Conservation (phyloP, 2,113 vertebrate species). For the Eulacestoma nigropectus region DNA sequence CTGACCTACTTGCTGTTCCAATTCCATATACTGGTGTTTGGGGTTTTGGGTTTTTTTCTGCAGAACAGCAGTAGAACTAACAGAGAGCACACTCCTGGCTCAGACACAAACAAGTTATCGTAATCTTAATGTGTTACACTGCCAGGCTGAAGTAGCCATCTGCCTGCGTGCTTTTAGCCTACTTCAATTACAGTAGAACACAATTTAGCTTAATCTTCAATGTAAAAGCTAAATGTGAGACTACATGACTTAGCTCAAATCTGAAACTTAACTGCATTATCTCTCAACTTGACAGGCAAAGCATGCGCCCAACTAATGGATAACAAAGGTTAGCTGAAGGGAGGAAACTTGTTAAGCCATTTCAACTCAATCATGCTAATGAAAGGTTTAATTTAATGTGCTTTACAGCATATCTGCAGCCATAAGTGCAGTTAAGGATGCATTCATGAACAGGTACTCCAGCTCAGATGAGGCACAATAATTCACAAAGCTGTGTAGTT, state of each 20-base stretch:
- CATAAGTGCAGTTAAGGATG: background rate
- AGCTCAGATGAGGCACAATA: background rate
- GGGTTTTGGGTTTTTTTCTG: background rate
- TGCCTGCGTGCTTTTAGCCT: constrained; percentile 29
- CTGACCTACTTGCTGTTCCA: background rate
- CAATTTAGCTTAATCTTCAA: constrained; percentile 1
- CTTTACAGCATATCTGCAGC: background rate
- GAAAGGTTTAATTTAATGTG: constrained; percentile 10
- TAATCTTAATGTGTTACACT: background rate
- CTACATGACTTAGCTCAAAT: background rate
- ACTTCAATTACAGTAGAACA: background rate
- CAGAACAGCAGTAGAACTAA: background rate
- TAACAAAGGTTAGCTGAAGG: constrained; percentile 28
- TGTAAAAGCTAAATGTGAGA: background rate
- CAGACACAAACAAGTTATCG: background rate
- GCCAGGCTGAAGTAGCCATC: constrained; percentile 34
- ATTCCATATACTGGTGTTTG: background rate
- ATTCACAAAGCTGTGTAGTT: background rate
- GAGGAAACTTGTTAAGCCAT: constrained; percentile 35
- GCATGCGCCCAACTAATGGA: background rate
- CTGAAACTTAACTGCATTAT: background rate
- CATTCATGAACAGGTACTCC: background rate
- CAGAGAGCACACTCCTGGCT: background rate
- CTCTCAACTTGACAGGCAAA: constrained; percentile 7
- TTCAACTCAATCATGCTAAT: constrained; percentile 34